Evolutionary conservation across 1,140 invertebrate species (phyloP).

Genomic region (Heliconius himera): DNA sequence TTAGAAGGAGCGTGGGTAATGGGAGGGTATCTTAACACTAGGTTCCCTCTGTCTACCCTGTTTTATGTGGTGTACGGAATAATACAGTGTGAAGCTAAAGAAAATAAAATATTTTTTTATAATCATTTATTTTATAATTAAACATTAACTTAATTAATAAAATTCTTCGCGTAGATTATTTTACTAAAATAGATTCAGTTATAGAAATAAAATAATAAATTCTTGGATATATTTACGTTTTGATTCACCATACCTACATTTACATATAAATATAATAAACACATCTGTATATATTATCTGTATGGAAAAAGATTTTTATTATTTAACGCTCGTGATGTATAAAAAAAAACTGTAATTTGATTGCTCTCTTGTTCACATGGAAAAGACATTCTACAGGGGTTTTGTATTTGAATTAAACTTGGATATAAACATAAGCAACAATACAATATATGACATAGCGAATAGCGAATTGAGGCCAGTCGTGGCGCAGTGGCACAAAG

Average conservation of each 20-base stretch:
- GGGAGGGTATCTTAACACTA: too few species aligned
- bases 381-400: constrained; percentile 72
- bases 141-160: too few species aligned
- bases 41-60: too few species aligned
- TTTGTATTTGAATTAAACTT: constrained; percentile 44
- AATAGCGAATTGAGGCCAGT: too few species aligned
- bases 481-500: not conserved
- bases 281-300: not conserved
- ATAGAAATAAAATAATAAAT: too few species aligned
- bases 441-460: not conserved
- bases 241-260: not conserved
- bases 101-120: too few species aligned
- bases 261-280: not conserved
- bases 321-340: not conserved
- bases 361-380: constrained; percentile 43
- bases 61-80: too few species aligned
- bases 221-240: not conserved
- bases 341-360: not conserved
- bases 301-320: not conserved
- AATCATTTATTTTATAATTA: too few species aligned
- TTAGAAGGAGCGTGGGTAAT: too few species aligned
- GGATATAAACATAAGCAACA: not conserved
- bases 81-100: too few species aligned
- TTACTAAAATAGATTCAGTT: too few species aligned
- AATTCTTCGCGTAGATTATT: too few species aligned